Base-by-base conservation (phyloP, 2,888 invertebrate species). In the Bruchidius siliquastri region DNA sequence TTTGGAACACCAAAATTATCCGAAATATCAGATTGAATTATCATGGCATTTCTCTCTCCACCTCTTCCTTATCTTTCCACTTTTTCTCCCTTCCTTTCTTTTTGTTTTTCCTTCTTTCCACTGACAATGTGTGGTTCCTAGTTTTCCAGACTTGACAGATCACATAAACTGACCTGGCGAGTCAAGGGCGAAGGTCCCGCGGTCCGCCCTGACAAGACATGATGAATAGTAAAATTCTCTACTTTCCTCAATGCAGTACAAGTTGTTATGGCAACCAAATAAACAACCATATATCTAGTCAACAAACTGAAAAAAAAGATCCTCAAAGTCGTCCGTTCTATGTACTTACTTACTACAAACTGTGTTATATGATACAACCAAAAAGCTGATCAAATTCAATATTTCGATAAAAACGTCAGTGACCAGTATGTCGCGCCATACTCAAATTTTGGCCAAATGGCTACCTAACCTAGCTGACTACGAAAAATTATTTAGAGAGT, bases 391-490 rank as follows among this genome's bases (percentile, higher is more conserved):
- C 49, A 18, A 4, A 26, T 8, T 8, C 2, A 49, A 49, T 1
- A 49, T 49, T 13, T 30, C 8, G 30, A 49, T 49, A 49, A 49
- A 4, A 26, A 8, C 26, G 3, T 26, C 3, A 4, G 26, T 2
- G 8, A 26, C 3, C 26, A 49, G 8, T 72, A 87, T 87, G 87
- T 86, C 85, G 77, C 83, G 83, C 79, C 84, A 83, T 79, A 82
- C 83, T 70, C 84, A 85, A 78, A 86, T 85, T 73, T 82, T 87
- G 69, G 82, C 84, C 67, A 87, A 87, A 85, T 90, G 90, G 90
- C 86, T 91, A 22, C 90, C 89, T 77, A 89, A 90, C 81, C 87
- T 86, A 0, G 82, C 84, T 0, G 89, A 90, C 0, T 88, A 88
- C 76, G 87, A 87, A 74, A 87, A 86, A 66, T 79, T 89, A 26